A percentile compares a stretch with the other conserved stretches of the same genome.
These are phyloP conservation scores for Lamellibrachia satsuma DNA, from an alignment of 2,888 invertebrate species.

Conservation along the genomic window DNA sequence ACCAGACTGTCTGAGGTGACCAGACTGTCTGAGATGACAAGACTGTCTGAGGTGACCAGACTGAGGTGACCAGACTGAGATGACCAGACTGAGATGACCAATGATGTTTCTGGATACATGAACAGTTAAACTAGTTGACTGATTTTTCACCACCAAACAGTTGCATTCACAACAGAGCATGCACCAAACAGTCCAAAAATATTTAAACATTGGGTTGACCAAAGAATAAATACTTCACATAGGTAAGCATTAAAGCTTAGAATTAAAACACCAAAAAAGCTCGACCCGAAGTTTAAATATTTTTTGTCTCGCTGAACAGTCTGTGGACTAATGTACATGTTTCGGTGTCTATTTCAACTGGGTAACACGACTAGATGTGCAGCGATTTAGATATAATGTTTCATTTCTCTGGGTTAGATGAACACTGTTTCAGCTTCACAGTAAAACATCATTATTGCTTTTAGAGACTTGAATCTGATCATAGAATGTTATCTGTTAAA, in stretches of 20 bases:
- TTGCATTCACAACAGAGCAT: not conserved
- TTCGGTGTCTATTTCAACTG: not conserved
- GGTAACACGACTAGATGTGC: not conserved
- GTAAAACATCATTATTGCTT: not conserved
- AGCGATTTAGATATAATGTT: not conserved
- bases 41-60: not conserved
- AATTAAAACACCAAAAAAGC: not conserved
- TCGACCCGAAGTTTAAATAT: not conserved
- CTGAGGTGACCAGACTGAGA: no score
- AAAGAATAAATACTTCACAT: not conserved
- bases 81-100: not conserved
- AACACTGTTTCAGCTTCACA: not conserved
- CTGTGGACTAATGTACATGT: not conserved
- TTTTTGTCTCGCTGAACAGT: not conserved
- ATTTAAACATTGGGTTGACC: not conserved
- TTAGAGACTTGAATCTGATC: not conserved
- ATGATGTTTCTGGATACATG: not conserved
- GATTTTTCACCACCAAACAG: not conserved
- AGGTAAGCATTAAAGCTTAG: not conserved
- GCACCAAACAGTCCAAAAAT: not conserved
- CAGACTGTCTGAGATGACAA: not conserved
- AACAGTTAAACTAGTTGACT: not conserved
- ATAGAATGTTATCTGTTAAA: not conserved
- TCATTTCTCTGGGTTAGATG: not conserved
- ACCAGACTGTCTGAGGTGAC: no score